Evolutionary conservation across 2,888 invertebrate genomes (phyloP).

Genomic region (Andricus curvator): DNA sequence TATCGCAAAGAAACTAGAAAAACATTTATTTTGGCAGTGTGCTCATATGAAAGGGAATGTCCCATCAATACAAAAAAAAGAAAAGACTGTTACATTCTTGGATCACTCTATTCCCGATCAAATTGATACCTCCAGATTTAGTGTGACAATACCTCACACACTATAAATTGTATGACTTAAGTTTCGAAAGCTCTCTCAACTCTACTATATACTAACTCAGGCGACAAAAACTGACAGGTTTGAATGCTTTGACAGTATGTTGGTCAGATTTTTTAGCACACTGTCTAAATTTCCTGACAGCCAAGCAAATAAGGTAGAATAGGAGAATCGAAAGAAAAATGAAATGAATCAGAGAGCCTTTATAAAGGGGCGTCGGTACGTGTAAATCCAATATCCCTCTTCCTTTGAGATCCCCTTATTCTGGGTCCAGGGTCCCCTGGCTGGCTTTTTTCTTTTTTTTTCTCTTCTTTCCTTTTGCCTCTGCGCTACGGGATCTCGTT

Average conservation of each 20-base stretch:
- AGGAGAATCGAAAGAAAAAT: constrained; percentile 57
- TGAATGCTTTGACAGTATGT: background rate
- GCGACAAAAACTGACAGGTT: constrained; percentile 2
- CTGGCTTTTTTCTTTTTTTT: constrained; percentile 48
- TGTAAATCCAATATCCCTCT: constrained; percentile 73
- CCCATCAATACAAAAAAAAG: too few species aligned
- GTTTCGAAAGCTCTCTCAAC: background rate
- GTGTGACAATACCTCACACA: background rate
- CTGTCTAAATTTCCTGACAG: constrained; percentile 31
- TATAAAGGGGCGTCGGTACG: constrained; percentile 71
- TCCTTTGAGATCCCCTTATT: constrained; percentile 51
- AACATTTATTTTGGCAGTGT: too few species aligned
- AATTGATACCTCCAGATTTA: too few species aligned
- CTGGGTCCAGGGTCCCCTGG: constrained; percentile 44
- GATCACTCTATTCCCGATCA: too few species aligned
- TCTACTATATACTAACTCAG: background rate
- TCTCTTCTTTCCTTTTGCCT: constrained; percentile 58
- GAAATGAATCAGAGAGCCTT: constrained; percentile 59
- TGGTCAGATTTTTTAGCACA: constrained; percentile 18
- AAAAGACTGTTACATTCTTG: too few species aligned
- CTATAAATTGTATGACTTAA: background rate
- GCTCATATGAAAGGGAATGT: too few species aligned
- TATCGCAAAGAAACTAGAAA: too few species aligned
- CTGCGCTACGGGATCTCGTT: constrained; percentile 70
- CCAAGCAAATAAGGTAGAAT: constrained; percentile 33